Evolutionary conservation across 1,140 invertebrate species (phyloP).

Genomic region (Nasonia vitripennis): DNA sequence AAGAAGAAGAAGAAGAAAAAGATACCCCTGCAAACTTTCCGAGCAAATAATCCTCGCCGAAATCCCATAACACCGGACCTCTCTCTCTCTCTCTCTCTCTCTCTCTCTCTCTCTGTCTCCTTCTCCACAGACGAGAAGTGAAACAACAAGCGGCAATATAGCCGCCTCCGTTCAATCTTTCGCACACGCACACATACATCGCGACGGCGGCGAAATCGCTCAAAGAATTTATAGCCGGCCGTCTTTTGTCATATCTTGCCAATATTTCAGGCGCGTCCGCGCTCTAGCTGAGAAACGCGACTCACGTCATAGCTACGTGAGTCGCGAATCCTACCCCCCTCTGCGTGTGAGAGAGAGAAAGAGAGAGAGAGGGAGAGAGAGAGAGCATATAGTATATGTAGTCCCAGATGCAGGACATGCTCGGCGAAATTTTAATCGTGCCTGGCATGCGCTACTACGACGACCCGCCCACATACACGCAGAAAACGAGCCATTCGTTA

Average conservation of each 20-base stretch:
- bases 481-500: neutral
- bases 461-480: neutral
- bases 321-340: constrained; percentile 43
- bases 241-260: constrained; percentile 51
- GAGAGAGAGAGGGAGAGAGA: too few relatives aligned
- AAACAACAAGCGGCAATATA: constrained; percentile 20
- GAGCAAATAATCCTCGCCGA: neutral
- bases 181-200: too few relatives aligned
- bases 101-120: neutral
- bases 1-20: neutral
- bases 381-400: neutral
- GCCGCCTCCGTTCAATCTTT: constrained; percentile 12
- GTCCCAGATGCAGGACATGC: constrained; percentile 41
- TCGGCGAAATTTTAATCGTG: constrained; percentile 52
- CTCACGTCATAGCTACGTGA: constrained; percentile 30
- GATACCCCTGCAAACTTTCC: neutral
- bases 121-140: neutral
- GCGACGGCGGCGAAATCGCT: constrained; percentile 18
- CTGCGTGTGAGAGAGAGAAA: too few relatives aligned
- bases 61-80: neutral
- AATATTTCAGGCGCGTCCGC: constrained; percentile 50
- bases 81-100: neutral
- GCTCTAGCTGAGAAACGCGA: constrained; percentile 20
- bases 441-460: constrained; percentile 33
- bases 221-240: constrained; percentile 44